Evolutionary conservation across 2,113 vertebrate species (phyloP).

Genomic region (Andinoacara biseriatus): DNA sequence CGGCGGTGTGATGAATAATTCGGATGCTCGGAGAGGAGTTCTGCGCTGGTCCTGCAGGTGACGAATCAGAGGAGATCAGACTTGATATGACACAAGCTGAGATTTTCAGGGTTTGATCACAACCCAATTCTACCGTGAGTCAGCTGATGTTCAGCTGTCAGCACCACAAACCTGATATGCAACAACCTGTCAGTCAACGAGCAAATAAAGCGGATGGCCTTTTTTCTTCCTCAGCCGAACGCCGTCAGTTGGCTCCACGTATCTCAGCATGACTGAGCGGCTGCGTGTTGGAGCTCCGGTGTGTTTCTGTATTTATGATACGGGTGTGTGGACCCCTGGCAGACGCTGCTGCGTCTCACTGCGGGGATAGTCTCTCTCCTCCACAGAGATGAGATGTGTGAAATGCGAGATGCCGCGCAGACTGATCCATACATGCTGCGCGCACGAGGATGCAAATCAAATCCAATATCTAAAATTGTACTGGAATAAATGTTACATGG

Average conservation of each 20-base stretch:
- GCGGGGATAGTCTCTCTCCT: slow-evolving; percentile 40
- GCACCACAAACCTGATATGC: slow-evolving; percentile 15
- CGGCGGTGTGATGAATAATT: slow-evolving; percentile 53
- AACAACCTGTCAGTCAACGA: slow-evolving; percentile 52
- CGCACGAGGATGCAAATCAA: slow-evolving; percentile 47
- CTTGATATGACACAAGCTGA: slow-evolving; percentile 2
- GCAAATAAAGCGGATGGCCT: slow-evolving; percentile 19
- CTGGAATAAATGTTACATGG: slow-evolving; percentile 17
- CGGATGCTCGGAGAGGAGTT: slow-evolving; percentile 9
- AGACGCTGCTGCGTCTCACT: slow-evolving; percentile 38
- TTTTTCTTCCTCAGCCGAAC: slow-evolving; percentile 15
- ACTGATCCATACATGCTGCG: slow-evolving; percentile 48
- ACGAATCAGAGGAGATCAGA: not conserved
- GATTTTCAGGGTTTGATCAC: slow-evolving; percentile 39
- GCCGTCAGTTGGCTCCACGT: slow-evolving; percentile 38
- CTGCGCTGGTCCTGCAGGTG: not conserved
- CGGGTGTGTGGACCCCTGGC: slow-evolving; percentile 30
- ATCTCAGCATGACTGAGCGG: slow-evolving; percentile 33
- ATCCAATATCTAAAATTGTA: slow-evolving; percentile 36
- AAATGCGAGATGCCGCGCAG: slow-evolving; percentile 41
- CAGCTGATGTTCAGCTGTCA: slow-evolving; percentile 26
- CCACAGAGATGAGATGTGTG: slow-evolving; percentile 44
- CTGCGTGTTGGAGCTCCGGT: slow-evolving; percentile 17
- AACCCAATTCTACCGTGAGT: slow-evolving; percentile 29
- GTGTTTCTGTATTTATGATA: slow-evolving; percentile 45